Conservation (phyloP, 2,888 invertebrate genomes). For the Trachelus tabidus region DNA sequence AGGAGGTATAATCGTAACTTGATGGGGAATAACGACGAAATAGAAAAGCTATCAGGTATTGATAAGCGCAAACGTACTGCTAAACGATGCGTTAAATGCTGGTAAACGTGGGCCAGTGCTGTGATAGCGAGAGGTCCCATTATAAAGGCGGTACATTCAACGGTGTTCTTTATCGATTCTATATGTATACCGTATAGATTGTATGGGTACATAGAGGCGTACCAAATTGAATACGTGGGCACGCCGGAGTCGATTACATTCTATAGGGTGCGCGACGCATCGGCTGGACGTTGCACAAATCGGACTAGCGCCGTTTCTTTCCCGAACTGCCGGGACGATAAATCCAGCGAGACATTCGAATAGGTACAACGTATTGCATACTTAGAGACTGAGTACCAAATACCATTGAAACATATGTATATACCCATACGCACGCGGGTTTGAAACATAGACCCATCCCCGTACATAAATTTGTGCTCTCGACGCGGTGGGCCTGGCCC, state of each 20-base stretch:
- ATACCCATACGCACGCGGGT: constrained; percentile 6
- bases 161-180: not conserved
- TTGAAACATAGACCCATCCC: constrained; percentile 23
- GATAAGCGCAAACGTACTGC: not conserved
- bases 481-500: constrained; percentile 29
- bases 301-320: not conserved
- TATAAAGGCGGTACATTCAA: not conserved
- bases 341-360: constrained; percentile 24
- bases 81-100: not conserved
- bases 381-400: constrained; percentile 4
- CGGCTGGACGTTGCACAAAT: not conserved
- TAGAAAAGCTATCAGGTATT: not conserved
- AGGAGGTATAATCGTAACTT: not conserved
- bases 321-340: constrained; percentile 13
- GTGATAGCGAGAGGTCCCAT: not conserved
- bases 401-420: constrained; percentile 31
- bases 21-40: not conserved
- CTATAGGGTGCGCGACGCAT: not conserved
- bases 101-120: not conserved
- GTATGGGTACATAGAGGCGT: not conserved
- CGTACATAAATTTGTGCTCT: constrained; percentile 34
- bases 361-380: constrained; percentile 17
- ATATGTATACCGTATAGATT: not conserved
- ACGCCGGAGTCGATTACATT: not conserved
- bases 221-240: not conserved